These are phyloP conservation scores for Streptopelia turtur DNA, from an alignment of 2,797 vertebrate genomes.

Conservation along the genomic window DNA sequence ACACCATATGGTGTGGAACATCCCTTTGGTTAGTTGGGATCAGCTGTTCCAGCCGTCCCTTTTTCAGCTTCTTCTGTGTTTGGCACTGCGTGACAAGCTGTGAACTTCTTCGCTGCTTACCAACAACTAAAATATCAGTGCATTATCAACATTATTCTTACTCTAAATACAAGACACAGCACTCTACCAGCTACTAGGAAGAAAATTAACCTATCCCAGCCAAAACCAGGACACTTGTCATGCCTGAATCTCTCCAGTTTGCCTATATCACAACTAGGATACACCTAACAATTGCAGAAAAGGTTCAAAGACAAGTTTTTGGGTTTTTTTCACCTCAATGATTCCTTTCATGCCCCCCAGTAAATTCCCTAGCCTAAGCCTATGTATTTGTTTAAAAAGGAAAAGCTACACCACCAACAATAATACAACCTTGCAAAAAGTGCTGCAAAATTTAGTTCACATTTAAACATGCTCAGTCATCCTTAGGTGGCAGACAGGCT, in stretches of 20 bases:
- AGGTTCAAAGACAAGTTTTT: background rate
- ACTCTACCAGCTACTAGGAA: too few relatives aligned
- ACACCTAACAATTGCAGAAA: background rate
- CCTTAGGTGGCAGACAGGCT: background rate
- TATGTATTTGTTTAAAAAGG: background rate
- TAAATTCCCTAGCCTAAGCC: background rate
- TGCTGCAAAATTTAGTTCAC: background rate
- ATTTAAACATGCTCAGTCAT: background rate
- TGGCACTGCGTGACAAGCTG: too few relatives aligned
- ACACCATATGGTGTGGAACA: too few relatives aligned
- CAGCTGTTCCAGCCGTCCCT: too few relatives aligned
- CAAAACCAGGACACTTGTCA: background rate
- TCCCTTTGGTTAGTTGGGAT: too few relatives aligned
- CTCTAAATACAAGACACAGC: too few relatives aligned
- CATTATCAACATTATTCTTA: too few relatives aligned
- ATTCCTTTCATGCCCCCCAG: background rate
- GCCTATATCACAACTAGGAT: background rate
- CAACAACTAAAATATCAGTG: too few relatives aligned
- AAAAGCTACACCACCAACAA: background rate
- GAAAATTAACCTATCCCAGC: too few relatives aligned
- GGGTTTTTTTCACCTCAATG: background rate
- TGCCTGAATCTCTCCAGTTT: background rate
- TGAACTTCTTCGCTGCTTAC: too few relatives aligned
- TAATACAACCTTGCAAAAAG: background rate
- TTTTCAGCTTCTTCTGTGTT: too few relatives aligned